Percentiles rank a stretch among this genome's conserved stretches.
These are phyloP conservation scores for Trachymyrmex septentrionalis DNA, from an alignment of 1,140 invertebrate genomes.

Conservation along the genomic window DNA sequence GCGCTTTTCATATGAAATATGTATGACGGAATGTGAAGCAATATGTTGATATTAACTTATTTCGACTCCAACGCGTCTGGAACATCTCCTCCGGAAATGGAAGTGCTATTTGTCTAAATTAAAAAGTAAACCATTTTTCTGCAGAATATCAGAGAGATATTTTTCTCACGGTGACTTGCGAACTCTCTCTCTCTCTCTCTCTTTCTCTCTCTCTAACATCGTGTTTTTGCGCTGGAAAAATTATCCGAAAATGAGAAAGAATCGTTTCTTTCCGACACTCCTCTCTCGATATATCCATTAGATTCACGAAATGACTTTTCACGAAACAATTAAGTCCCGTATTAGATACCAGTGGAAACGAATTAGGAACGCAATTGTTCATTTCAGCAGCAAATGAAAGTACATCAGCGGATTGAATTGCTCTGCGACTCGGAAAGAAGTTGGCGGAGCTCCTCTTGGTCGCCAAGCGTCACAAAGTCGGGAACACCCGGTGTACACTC, in stretches of 20 bases:
- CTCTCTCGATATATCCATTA: neutral
- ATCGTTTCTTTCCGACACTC: neutral
- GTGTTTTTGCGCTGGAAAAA: neutral
- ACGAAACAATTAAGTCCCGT: neutral
- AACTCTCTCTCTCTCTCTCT: neutral
- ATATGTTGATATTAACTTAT: slow-evolving; percentile 18
- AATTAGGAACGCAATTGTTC: slow-evolving; percentile 6
- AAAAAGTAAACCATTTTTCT: slow-evolving; percentile 4
- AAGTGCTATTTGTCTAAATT: neutral
- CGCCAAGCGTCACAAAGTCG: neutral
- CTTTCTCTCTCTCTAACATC: neutral
- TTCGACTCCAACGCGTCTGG: neutral
- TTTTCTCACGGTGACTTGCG: neutral
- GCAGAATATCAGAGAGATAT: neutral
- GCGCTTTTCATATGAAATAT: neutral
- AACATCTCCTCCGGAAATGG: neutral
- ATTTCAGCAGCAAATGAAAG: neutral
- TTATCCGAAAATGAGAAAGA: neutral
- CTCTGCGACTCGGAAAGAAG: neutral
- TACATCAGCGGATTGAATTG: slow-evolving; percentile 10
- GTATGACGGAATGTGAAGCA: neutral
- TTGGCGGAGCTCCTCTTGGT: neutral
- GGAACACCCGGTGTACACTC: slow-evolving; percentile 18
- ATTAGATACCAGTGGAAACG: neutral
- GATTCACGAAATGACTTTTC: neutral